phyloP scores from a whole-genome alignment of 2,888 invertebrate genomes.

The Nyleta sp. region DNA sequence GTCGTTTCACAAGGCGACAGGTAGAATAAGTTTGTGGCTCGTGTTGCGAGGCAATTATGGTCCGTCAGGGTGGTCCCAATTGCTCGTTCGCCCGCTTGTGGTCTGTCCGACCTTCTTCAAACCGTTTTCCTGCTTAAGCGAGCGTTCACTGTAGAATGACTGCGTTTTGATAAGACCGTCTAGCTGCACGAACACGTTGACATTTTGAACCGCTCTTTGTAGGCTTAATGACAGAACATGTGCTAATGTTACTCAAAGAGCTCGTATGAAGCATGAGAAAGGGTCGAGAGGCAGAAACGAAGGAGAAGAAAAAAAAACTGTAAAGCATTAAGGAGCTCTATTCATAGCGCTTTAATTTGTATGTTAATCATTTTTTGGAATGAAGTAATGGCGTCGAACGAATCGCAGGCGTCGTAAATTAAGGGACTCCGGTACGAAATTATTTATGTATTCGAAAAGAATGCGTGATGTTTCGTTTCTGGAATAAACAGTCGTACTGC shows the following conservation, averaged over 20 bases:
- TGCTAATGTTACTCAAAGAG: conserved; percentile 27
- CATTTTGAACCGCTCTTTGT: conserved; percentile 43
- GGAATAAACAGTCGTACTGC: no score
- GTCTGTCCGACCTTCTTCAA: conserved; percentile 59
- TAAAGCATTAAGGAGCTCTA: conserved; percentile 16
- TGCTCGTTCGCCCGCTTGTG: conserved; percentile 58
- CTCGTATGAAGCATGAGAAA: not conserved
- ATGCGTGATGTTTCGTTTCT: no score
- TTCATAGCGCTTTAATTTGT: conserved; percentile 39
- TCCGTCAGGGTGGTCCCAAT: conserved; percentile 64
- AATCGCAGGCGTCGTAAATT: conserved; percentile 14
- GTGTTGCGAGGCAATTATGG: conserved; percentile 64
- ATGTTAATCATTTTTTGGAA: conserved; percentile 44
- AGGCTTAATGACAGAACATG: conserved; percentile 46
- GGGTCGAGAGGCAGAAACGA: not conserved
- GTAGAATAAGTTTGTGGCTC: conserved; percentile 65
- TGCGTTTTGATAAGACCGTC: conserved; percentile 60
- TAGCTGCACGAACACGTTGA: conserved; percentile 47
- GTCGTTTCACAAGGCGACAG: conserved; percentile 68
- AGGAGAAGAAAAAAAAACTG: conserved; percentile 3
- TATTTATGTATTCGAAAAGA: conserved; percentile 3
- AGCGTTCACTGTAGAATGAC: conserved; percentile 36
- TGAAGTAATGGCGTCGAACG: conserved; percentile 11
- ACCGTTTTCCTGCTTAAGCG: conserved; percentile 54
- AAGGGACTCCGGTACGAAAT: no score